Base-by-base conservation (phyloP, 1,140 invertebrate genomes). In the Drosophila parabipectinata region DNA sequence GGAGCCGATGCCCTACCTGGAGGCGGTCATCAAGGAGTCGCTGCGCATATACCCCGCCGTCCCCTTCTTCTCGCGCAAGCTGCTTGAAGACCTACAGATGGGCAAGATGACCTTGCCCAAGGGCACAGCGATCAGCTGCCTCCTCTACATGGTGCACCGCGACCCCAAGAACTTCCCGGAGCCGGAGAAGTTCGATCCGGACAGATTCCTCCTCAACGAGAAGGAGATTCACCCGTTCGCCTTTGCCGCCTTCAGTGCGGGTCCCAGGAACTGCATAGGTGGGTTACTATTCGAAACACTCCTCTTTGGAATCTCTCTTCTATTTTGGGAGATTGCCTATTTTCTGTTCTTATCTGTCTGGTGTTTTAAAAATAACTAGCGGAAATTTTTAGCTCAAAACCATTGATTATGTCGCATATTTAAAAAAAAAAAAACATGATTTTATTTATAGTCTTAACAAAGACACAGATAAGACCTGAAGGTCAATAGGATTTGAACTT, bases 241-340 rank as follows among this genome's bases (percentile, higher is more conserved):
- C 18, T 95, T 93, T 81, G 92, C 95, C 15, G 94, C 95, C 54
- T 96, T 96, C 75, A 94, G 94, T 50, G 94, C 94, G 10, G 95
- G 95, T 5, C 93, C 92, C n/a, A 92, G 93, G 75, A 95, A 95
- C 72, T 96, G 95, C 80, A 95, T 96, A 58, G 95, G 94, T 94
- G 79, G 92, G 85, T 54, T 32, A n/a, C 12, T n/a, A 7, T 8
- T 4, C 39, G 5, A 28, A 28, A 7, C 26, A 10, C 32, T 10
- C 32, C 32, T 34, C 32, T 10, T 34, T 34, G 7, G 14, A 6
- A 6, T 47, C 45, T 39, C 12, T 12, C 12, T 8, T 34, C 32
- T 41, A 41, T 41, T 41, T 14, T 14, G 14, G n/a, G 12, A 41
- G 8, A 6, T n/a, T 10, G 4, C 39, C 39, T 3, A 41, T 14